Evolutionary conservation across 2,113 vertebrate genomes (phyloP).

Genomic region (pig (Sus scrofa)): T2T-Sscrofa CM000817.6:145127501-145128000

Average conservation of each 20-base stretch:
- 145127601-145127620: neutral
- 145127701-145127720: neutral
- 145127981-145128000: neutral
- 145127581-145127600: neutral
- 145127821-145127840: conserved; percentile 52
- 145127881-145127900: neutral
- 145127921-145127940: neutral
- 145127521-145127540: neutral
- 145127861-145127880: neutral
- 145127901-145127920: conserved; percentile 35
- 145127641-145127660: neutral
- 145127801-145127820: conserved; percentile 58
- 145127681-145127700: neutral
- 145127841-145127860: conserved; percentile 21
- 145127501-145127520: neutral
- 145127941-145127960: neutral
- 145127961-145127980: neutral
- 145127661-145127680: neutral
- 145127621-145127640: neutral
- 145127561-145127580: neutral
- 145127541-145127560: neutral
- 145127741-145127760: neutral
- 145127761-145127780: conserved; percentile 47
- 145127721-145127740: conserved; percentile 8
- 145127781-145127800: conserved; percentile 54